These are phyloP conservation scores for Drepanosiphum platanoidis DNA, from an alignment of 2,888 invertebrate species.

Conservation along the genomic window DNA sequence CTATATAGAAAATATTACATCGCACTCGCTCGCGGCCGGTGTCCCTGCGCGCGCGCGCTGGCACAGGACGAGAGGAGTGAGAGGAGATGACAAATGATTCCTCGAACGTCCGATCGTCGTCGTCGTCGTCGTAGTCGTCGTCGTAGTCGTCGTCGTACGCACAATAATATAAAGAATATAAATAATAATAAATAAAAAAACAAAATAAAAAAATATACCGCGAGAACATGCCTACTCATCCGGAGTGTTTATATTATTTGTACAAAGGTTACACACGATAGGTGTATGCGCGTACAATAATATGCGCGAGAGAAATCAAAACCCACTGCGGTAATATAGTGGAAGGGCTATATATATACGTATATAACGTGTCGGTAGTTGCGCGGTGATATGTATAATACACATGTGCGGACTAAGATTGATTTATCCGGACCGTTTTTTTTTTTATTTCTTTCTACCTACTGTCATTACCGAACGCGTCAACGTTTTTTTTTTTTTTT, in stretches of 20 bases:
- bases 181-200: slow-evolving; percentile 41
- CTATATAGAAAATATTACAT: slow-evolving; percentile 39
- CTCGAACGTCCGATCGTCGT: slow-evolving; percentile 60
- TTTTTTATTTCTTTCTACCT: too few relatives aligned
- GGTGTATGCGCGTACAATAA: not conserved
- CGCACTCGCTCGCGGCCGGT: slow-evolving; percentile 55
- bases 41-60: too few relatives aligned
- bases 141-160: too few relatives aligned
- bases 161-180: slow-evolving; percentile 60
- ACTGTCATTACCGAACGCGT: slow-evolving; percentile 58
- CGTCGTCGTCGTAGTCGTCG: too few relatives aligned
- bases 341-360: slow-evolving; percentile 29
- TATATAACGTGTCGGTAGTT: slow-evolving; percentile 41
- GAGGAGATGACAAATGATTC: slow-evolving; percentile 61
- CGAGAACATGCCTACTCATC: slow-evolving; percentile 62
- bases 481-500: slow-evolving; percentile 31
- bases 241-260: slow-evolving; percentile 62
- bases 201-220: slow-evolving; percentile 57
- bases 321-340: slow-evolving; percentile 33
- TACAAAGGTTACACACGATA: slow-evolving; percentile 60
- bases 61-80: too few relatives aligned
- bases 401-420: slow-evolving; percentile 41
- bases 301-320: slow-evolving; percentile 57
- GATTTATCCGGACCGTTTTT: slow-evolving; percentile 60
- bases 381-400: slow-evolving; percentile 29